Evolutionary conservation across 2,888 invertebrate species (phyloP), one percentile per base, ranked within the genome.

Genomic region (Anthrax anthrax): DNA sequence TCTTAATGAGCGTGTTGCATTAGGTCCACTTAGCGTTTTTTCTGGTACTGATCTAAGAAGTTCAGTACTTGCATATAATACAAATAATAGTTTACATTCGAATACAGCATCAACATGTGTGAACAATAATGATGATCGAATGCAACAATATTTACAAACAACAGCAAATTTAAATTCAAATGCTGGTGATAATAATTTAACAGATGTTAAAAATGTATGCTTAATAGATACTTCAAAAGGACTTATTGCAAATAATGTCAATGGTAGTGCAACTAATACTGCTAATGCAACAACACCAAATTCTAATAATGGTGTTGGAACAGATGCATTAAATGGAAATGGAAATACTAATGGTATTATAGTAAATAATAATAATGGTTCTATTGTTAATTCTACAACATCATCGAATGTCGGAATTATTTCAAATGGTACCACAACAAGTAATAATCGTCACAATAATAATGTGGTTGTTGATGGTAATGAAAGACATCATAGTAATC

Each of bases 1-100:
- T 37, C 71, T 78, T 56, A 77, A 77, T 32, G 76, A 69, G 44
- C 64, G 69, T n/a, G 69, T 90, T 53, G 61, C 65, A 3, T 55
- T 68, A 17, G 65, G 87, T 80, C 65, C 66, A 4, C 53, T 67
- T 16, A 67, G 67, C 52, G 66, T 67, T 3, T 67, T 67, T 53
- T 63, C 67, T 3, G 65, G 50, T 18, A 50, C 49, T 13, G 66
- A 67, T 53, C 46, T 67, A 39, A 58, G 66, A 41, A 59, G 57
- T 42, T 67, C 66, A 2, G 67, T 65, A 18, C 54, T 67, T 16
- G 60, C 64, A 42, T 67, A 67, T 37, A 46, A 46, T 18, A 42
- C 37, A 16, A 48, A 48, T 14, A 49, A 49, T 43, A 44, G 19
- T 9, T 39, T 46, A 14, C 50, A 50, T 13, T 36, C 47, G 18